Conservation (phyloP, 2,113 vertebrate genomes). For the Carettochelys insculpta region DNA sequence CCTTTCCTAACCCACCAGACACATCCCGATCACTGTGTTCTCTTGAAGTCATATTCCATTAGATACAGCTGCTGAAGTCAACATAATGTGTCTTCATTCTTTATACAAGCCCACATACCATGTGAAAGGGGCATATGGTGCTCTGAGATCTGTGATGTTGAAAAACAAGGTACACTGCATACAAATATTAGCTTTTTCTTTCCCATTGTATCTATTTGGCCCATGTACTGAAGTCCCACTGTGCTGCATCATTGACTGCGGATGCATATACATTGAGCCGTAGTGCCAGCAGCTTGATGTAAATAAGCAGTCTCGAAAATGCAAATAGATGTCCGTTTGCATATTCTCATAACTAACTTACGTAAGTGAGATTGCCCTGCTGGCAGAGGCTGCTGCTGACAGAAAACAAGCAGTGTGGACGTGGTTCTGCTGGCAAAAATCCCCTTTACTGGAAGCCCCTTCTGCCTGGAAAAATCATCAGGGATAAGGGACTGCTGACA, state of each 20-base stretch:
- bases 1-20: slow-evolving; percentile 41
- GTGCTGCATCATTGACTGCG: neutral
- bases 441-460: too few relatives aligned
- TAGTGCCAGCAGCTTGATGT: too few relatives aligned
- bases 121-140: neutral
- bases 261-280: too few relatives aligned
- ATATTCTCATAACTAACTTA: too few relatives aligned
- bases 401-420: too few relatives aligned
- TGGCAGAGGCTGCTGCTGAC: too few relatives aligned
- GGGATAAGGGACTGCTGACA: too few relatives aligned
- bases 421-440: too few relatives aligned
- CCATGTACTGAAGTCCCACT: neutral
- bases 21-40: slow-evolving; percentile 47
- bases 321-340: too few relatives aligned
- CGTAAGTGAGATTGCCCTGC: too few relatives aligned
- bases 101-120: neutral
- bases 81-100: neutral
- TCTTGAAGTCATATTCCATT: slow-evolving; percentile 28
- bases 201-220: neutral
- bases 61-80: slow-evolving; percentile 23
- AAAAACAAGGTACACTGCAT: neutral
- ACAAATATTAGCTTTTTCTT: neutral
- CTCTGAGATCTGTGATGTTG: neutral
- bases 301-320: too few relatives aligned
- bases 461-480: too few relatives aligned